Percentiles rank a stretch among this genome's conserved stretches.
phyloP scores from a whole-genome alignment of 2,888 invertebrate genomes.

The Labia minor region DNA sequence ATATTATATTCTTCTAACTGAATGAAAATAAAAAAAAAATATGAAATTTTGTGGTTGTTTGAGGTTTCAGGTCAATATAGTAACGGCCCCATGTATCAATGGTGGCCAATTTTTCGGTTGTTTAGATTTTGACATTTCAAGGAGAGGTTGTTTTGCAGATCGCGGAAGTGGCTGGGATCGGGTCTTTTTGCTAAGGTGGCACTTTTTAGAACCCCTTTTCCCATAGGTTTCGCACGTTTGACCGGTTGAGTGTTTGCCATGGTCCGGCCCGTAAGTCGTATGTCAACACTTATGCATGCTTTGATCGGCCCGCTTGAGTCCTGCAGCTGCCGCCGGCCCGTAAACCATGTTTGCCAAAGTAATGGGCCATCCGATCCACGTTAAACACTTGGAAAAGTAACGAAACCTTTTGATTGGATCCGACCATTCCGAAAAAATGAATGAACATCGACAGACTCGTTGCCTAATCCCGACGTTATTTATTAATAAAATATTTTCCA shows the following conservation, averaged over 20 bases:
- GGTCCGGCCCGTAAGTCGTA: not conserved
- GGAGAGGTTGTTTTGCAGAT: too few species aligned
- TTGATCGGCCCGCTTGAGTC: not conserved
- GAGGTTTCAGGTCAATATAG: too few species aligned
- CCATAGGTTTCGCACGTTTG: constrained; percentile 3
- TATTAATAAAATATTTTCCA: not conserved
- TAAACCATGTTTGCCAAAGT: not conserved
- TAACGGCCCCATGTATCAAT: too few species aligned
- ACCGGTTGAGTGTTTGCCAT: not conserved
- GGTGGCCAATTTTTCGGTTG: too few species aligned
- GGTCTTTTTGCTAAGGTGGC: too few species aligned
- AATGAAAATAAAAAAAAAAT: too few species aligned
- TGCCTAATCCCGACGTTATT: not conserved
- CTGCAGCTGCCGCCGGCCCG: not conserved
- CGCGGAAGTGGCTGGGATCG: too few species aligned
- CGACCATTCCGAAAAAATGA: not conserved
- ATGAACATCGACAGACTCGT: not conserved
- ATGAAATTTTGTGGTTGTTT: too few species aligned
- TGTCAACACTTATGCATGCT: not conserved
- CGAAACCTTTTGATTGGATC: not conserved
- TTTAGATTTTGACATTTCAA: too few species aligned
- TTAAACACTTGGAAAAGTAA: constrained; percentile 13
- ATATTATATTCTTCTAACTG: too few species aligned
- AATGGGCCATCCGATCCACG: constrained; percentile 13
- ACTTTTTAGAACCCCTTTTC: not conserved